Percentiles rank a stretch among this genome's conserved stretches.
Conservation (phyloP, 2,888 invertebrate species). For the Escarpia spicata region DNA sequence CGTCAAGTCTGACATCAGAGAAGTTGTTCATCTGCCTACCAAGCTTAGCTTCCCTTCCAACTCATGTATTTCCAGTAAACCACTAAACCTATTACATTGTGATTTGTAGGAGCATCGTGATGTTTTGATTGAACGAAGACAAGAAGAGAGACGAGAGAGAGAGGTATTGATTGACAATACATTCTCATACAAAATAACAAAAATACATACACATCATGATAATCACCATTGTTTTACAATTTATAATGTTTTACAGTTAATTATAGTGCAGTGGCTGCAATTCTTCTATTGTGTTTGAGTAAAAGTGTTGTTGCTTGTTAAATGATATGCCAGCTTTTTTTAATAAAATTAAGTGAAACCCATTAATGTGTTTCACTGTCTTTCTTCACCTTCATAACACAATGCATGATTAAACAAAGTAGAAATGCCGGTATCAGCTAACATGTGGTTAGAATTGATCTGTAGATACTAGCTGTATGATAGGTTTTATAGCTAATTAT, state of each 20-base stretch:
- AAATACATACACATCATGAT: neutral
- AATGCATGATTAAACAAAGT: neutral
- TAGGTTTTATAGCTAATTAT: neutral
- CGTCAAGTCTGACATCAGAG: too few species aligned
- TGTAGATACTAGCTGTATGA: neutral
- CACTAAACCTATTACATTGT: neutral
- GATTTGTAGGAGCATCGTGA: constrained; percentile 73
- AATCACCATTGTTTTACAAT: neutral
- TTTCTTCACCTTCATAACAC: neutral
- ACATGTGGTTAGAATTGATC: neutral
- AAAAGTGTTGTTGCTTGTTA: neutral
- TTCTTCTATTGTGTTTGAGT: neutral
- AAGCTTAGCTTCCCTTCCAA: too few species aligned
- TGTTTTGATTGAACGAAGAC: constrained; percentile 80
- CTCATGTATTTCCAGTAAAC: neutral
- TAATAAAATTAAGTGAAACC: neutral
- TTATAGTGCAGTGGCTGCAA: too few species aligned
- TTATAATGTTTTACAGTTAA: neutral
- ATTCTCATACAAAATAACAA: neutral
- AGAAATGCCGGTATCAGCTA: neutral
- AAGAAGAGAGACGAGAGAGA: constrained; percentile 85
- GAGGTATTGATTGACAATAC: constrained; percentile 71
- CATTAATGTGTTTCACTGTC: neutral
- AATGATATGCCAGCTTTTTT: neutral
- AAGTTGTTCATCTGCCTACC: too few species aligned